Evolutionary conservation across 2,797 vertebrate species (phyloP), one percentile per base, ranked within the genome.

Genomic region (Limnodromus scolopaceus): DNA sequence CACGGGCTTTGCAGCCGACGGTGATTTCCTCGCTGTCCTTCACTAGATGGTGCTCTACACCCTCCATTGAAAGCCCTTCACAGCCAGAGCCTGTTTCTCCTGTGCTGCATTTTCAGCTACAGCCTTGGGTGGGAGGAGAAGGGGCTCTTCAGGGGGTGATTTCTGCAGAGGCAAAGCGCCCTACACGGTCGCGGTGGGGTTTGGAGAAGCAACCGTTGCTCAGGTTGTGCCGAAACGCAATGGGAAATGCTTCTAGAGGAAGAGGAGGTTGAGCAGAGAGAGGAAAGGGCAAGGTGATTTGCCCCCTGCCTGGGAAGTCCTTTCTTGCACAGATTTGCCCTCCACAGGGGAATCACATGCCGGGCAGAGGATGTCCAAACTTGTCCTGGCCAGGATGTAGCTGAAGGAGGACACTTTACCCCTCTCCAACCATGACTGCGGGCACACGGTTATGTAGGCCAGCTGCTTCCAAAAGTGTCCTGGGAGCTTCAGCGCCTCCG

Each of bases 1-100:
- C 64, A 1, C 1, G 2, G 28, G 41, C 8, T 10, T 43, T 12
- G 54, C n/a, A 20, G 69, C 28, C 45, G 25, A 6, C 28, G 57
- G 10, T 32, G 61, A 9, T 27, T 57, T 68, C 43, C 55, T 58
- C 14, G 0, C 13, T 7, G 23, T 11, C 8, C 17, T 53, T 92
- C 97, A 91, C 92, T 96, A 96, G 97, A 78, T 97, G 97, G 96
- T 64, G 93, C 95, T 86, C 89, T 55, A 11, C 41, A 19, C 45
- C 55, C 63, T 68, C 28, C 69, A 69, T 28, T 68, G 13, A 22
- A 61, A 61, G 32, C 8, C 11, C 7, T 10, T 46, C 0, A 2
- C 34, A 6, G 53, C 2, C 74, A 5, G 28, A 20, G 32, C 22
- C 1, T 1, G 2, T 2, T 68, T 4, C 32, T 20, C 20, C 10